Base-by-base conservation (phyloP, 1,140 invertebrate species). In the Seison nebaliae region DNA sequence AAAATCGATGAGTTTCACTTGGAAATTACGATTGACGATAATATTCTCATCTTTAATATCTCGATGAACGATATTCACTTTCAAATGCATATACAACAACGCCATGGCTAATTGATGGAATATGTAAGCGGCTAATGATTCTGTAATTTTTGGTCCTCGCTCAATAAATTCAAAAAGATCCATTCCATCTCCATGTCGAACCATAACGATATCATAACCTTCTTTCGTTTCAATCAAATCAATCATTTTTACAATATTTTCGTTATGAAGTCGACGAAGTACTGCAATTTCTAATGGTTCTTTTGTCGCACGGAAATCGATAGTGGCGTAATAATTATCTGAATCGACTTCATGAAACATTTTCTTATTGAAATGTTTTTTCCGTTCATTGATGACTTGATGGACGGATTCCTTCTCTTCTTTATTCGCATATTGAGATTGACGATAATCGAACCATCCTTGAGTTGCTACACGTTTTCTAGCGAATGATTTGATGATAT, bases 81-180 rank as follows among this genome's bases (percentile, higher is more conserved):
- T 50, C 1, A 63, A 64, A 49, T 73, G 71, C 2, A 74, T 53
- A 49, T 74, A 72, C 30, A 65, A 59, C 5, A 74, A 65, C 5
- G 70, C 71, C 48, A 67, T 65, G 0, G 69, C 67, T 28, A 73
- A 69, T 66, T 73, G 71, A 59, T 70, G 62, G 46, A 74, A 74
- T 24, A 75, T 73, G 45, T 71, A 71, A 45, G 68, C 70, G 4
- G 66, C 65, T 20, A 75, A 53, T n/a, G 65, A 57, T 50, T 75
- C 72, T 46, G 73, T 70, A 42, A 74, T 55, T 24, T 64, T 47
- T 19, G 67, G 60, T 35, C 35, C 22, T 1, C 70, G 58, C 44
- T 74, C 73, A 37, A 75, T 73, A 49, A 75, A 75, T 51, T 74
- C 72, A 59, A 74, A 75, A 31, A 74, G 51, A 50, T 75, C 72